phyloP scores from a whole-genome alignment of 2,888 invertebrate species.

The Scaptomyza tumidula region DNA sequence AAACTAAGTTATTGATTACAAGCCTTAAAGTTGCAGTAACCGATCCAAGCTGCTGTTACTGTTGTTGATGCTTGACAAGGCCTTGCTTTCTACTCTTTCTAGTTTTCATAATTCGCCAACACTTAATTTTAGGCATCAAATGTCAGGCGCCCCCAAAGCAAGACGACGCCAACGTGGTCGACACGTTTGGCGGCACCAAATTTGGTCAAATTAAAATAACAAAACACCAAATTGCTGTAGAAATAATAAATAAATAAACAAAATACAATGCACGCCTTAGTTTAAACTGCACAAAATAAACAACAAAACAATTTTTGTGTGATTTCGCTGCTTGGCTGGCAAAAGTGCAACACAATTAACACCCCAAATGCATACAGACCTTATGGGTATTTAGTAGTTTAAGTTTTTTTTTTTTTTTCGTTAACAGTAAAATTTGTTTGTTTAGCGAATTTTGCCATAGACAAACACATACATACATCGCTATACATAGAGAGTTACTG shows the following conservation, averaged over 20 bases:
- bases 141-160: conserved; percentile 55
- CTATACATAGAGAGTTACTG: conserved; percentile 62
- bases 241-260: conserved; percentile 29
- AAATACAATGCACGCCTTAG: conserved; percentile 61
- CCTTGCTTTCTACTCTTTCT: not conserved
- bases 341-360: conserved; percentile 79
- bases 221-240: conserved; percentile 73
- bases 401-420: conserved; percentile 26
- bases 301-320: conserved; percentile 31
- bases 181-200: conserved; percentile 70
- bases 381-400: conserved; percentile 17
- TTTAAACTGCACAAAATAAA: conserved; percentile 40
- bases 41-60: conserved; percentile 13
- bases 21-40: conserved; percentile 41
- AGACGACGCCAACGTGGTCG: conserved; percentile 56
- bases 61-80: conserved; percentile 35
- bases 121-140: conserved; percentile 28
- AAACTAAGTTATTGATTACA: conserved; percentile 52
- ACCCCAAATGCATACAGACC: conserved; percentile 67
- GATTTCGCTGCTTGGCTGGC: conserved; percentile 38
- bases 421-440: conserved; percentile 80
- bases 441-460: conserved; percentile 68
- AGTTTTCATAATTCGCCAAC: conserved; percentile 1
- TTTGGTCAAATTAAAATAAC: conserved; percentile 67
- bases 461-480: conserved; percentile 4